These are phyloP conservation scores for Nephrocerus scutellatus DNA, from an alignment of 2,888 invertebrate genomes.

Conservation along the genomic window DNA sequence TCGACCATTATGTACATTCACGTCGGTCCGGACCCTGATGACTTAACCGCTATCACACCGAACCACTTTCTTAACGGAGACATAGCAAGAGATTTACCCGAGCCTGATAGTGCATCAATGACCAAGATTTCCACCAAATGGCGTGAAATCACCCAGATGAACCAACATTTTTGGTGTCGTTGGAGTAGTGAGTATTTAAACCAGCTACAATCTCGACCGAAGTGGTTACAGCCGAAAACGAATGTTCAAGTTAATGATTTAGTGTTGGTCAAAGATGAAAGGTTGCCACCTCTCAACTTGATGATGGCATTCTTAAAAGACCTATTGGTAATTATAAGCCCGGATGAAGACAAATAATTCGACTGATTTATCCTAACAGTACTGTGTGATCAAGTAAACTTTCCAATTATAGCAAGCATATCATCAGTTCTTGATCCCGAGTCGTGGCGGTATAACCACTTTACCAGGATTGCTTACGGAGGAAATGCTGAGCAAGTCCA, in stretches of 20 bases:
- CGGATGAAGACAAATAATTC: too few relatives aligned
- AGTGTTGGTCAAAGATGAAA: conserved; percentile 12
- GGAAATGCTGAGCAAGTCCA: too few relatives aligned
- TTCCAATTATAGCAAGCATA: too few relatives aligned
- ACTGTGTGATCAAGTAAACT: too few relatives aligned
- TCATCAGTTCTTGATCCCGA: too few relatives aligned
- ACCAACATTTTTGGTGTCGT: conserved; percentile 19
- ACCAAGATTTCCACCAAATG: too few relatives aligned
- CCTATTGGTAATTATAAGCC: too few relatives aligned
- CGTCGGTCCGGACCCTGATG: conserved; percentile 12
- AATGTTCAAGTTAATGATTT: conserved; percentile 13
- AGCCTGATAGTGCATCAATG: conserved; percentile 10
- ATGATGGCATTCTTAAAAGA: too few relatives aligned
- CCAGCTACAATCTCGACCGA: conserved; percentile 13
- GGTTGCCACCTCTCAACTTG: conserved; percentile 13
- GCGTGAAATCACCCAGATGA: conserved; percentile 14
- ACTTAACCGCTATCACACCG: conserved; percentile 14
- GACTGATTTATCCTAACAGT: too few relatives aligned
- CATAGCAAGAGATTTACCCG: conserved; percentile 10
- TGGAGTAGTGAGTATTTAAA: conserved; percentile 17
- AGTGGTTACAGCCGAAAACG: conserved; percentile 10
- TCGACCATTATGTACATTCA: conserved; percentile 12
- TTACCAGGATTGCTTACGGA: too few relatives aligned
- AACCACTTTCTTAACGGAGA: conserved; percentile 14
- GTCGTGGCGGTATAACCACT: too few relatives aligned